A percentile compares a stretch with the other conserved stretches of the same genome.
These are phyloP conservation scores for Sardinella longiceps DNA, from an alignment of 2,797 vertebrate species.

Conservation along the genomic window DNA sequence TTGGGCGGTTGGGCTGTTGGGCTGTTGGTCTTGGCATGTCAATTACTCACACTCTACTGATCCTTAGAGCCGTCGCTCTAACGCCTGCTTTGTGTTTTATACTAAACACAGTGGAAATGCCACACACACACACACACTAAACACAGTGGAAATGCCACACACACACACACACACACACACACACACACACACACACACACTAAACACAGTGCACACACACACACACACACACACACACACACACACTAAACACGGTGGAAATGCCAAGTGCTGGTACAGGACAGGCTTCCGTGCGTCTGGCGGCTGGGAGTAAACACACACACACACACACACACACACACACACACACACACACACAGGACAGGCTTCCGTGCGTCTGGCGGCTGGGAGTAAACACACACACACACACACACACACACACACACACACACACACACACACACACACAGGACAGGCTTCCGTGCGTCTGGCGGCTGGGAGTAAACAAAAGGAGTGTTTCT, in stretches of 20 bases:
- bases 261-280: too few species aligned
- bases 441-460: background rate
- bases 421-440: too few species aligned
- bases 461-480: background rate
- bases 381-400: background rate
- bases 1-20: background rate
- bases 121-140: background rate
- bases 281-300: background rate
- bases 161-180: too few species aligned
- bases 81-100: background rate
- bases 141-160: too few species aligned
- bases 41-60: background rate
- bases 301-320: conserved; percentile 5
- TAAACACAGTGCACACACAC: too few species aligned
- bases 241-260: too few species aligned
- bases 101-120: conserved; percentile 13
- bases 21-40: background rate
- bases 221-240: too few species aligned
- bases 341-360: too few species aligned
- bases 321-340: too few species aligned
- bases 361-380: background rate
- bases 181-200: too few species aligned
- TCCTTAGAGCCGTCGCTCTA: background rate
- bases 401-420: too few species aligned
- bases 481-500: conserved; percentile 28